Evolutionary conservation across 2,113 vertebrate species (phyloP).

Genomic region (Labeo catla): DNA sequence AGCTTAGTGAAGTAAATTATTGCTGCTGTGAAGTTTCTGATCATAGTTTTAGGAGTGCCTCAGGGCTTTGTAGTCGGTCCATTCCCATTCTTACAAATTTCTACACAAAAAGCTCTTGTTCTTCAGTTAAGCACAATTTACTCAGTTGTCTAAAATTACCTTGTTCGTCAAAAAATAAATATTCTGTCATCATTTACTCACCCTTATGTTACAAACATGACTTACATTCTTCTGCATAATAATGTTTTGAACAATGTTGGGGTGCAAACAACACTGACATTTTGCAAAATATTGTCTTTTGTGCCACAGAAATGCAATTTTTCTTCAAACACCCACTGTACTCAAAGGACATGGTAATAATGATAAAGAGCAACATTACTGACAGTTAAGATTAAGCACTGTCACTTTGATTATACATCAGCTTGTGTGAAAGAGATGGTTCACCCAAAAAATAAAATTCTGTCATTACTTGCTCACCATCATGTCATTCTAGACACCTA

Average conservation of each 20-base stretch:
- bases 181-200: background rate
- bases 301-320: background rate
- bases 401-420: constrained; percentile 5
- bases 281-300: background rate
- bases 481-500: background rate
- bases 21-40: too few species aligned
- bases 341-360: background rate
- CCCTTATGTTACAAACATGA: background rate
- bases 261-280: background rate
- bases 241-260: background rate
- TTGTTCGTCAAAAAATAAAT: background rate
- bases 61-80: too few species aligned
- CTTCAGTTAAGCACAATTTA: too few species aligned
- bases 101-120: too few species aligned
- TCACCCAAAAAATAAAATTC: background rate
- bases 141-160: too few species aligned
- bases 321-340: background rate
- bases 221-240: background rate
- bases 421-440: background rate
- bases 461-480: background rate
- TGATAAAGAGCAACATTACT: background rate
- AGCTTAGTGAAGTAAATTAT: too few species aligned
- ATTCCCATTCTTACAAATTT: too few species aligned
- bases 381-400: background rate
- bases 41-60: too few species aligned